Evolutionary conservation across 2,888 invertebrate genomes (phyloP), one percentile per base, ranked within the genome.

Genomic region (Tetragnatha montana): DNA sequence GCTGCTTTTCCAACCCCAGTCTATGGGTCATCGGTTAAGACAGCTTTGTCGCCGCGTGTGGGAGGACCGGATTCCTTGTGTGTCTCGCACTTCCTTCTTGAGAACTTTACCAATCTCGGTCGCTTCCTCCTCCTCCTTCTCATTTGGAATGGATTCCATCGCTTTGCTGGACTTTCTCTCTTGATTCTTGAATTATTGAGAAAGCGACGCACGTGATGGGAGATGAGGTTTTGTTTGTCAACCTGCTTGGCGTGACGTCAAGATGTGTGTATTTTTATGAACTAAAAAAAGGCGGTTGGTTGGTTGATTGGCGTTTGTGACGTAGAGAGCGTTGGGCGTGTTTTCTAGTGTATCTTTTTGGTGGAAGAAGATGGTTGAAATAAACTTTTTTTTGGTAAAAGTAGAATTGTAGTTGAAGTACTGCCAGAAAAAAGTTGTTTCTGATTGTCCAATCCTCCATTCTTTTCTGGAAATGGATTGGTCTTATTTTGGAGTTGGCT

Each of bases 31-130:
- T 50, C 50, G 69, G 69, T 80, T 35, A 60, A 60, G 71, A 74
- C 60, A 60, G 21, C 78, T 78, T 78, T 60, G 60, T 60, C 12
- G 60, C 60, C 60, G 60, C 78, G 82, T 82, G 82, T 82, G 73
- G 82, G 82, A 50, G 82, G 82, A 82, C 82, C 82, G 82, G 82
- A 82, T 82, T 82, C 60, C 17, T 12, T 51, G 50, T 82, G 22
- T 82, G 47, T n/a, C 51, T 60, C 14, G 10, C 82, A 82, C 60
- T 82, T 82, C 82, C 82, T 82, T 60, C n/a, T 73, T 51, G 49
- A 51, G 73, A 47, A 74, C 74, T 82, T 82, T 60, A 35, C 35
- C 14, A 14, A 51, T 14, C 60, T 60, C 6, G 60, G n/a, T n/a
- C n/a, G n/a, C n/a, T n/a, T n/a, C 60, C 10, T 60, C 60, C 60